Evolutionary conservation across 2,797 vertebrate genomes (phyloP).

Genomic region (Fringilla coelebs): DNA sequence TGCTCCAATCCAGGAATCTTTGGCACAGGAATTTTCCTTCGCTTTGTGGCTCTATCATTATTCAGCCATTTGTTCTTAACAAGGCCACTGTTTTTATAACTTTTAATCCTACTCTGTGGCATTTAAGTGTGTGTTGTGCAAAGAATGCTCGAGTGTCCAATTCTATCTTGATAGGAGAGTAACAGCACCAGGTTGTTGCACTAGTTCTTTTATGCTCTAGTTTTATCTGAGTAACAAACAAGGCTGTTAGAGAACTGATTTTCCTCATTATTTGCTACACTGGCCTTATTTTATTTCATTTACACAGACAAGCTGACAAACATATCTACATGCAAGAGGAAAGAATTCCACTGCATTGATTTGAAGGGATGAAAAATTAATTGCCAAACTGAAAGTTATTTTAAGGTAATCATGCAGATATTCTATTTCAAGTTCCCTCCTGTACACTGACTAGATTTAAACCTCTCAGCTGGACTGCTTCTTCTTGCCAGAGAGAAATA

Average conservation of each 20-base stretch:
- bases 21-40: conserved; percentile 24
- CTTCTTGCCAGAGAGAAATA: background rate
- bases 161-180: background rate
- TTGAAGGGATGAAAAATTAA: background rate
- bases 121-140: background rate
- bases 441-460: background rate
- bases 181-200: background rate
- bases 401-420: background rate
- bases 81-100: background rate
- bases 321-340: background rate
- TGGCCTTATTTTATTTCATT: background rate
- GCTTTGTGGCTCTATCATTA: background rate
- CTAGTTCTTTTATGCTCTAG: background rate
- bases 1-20: conserved; percentile 42
- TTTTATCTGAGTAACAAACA: background rate
- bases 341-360: background rate
- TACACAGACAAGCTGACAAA: background rate
- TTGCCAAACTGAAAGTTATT: background rate
- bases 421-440: background rate
- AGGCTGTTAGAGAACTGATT: background rate
- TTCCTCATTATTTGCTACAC: background rate
- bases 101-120: background rate
- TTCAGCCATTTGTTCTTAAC: background rate
- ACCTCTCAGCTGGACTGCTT: background rate
- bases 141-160: background rate